Evolutionary conservation across 1,140 invertebrate genomes (phyloP), one percentile per base, ranked within the genome.

Genomic region (Bombyx mandarina): DNA sequence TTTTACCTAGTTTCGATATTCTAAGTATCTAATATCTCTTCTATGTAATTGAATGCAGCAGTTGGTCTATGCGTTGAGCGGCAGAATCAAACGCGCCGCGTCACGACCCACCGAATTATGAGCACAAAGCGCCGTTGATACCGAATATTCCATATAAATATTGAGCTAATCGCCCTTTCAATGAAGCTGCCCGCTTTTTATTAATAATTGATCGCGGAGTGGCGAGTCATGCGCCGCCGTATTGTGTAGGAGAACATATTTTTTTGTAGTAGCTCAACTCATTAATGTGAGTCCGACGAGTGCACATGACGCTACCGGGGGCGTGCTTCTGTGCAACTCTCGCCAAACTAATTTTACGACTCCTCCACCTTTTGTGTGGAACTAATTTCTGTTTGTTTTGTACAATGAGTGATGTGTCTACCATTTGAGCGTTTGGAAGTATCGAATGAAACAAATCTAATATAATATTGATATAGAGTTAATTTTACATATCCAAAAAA

Each of bases 91-190:
- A 86, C 71, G 60, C 80, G 83, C 84, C 72, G 65, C 73, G 84
- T 87, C 84, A 87, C 65, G 80, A 76, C 73, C 75, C 77, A 80
- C 82, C 82, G 82, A 87, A 87, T 86, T 86, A 86, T 73, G 66
- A 62, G 67, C 82, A 87, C 83, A 87, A 87, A 82, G 80, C 76
- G 82, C 75, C 83, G 82, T 87, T 87, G 82, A 87, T 87, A 85
- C 82, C 79, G 83, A 85, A 87, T 87, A 87, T 87, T 87, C 83
- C 83, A 87, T 87, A 87, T 87, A 87, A 87, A 87, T 87, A 87
- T 86, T 86, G 83, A 86, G 82, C 83, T 86, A 86, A 86, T 86
- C 83, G 83, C 83, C 82, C 83, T 86, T 86, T 86, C 82, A 86
- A 86, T 86, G 80, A 81, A 81, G 80, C 83, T 77, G 83, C 79